Conservation (phyloP, 1,140 invertebrate species). For the Drosophila kikkawai region DNA sequence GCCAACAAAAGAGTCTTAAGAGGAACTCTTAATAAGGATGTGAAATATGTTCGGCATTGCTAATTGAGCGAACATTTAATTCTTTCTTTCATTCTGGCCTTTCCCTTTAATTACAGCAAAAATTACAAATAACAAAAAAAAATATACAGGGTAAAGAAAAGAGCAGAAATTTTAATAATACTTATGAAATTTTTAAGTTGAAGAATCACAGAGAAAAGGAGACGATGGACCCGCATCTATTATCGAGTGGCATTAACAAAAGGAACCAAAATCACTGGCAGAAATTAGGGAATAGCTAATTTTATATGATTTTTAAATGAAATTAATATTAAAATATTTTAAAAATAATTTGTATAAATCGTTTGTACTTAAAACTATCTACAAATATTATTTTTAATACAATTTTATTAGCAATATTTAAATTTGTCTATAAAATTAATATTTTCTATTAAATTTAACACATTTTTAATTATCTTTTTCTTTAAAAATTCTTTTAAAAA, state of each 20-base stretch:
- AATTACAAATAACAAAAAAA: background rate
- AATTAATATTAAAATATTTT: too few relatives aligned
- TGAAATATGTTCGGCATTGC: conserved; percentile 75
- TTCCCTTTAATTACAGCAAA: conserved; percentile 46
- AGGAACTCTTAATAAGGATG: conserved; percentile 75
- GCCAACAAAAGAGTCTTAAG: conserved; percentile 38
- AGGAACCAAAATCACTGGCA: conserved; percentile 26
- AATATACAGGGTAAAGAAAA: background rate
- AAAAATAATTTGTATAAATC: too few relatives aligned
- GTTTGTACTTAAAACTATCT: background rate
- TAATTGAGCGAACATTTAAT: conserved; percentile 75
- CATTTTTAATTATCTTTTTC: background rate
- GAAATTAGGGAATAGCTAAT: background rate
- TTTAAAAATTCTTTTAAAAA: too few relatives aligned
- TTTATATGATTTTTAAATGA: background rate
- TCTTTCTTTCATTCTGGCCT: conserved; percentile 19
- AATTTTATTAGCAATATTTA: background rate
- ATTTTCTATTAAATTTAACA: accelerated
- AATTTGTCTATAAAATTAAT: background rate
- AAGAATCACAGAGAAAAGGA: conserved; percentile 59
- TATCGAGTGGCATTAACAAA: conserved; percentile 50
- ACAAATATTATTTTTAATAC: background rate
- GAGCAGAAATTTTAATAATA: conserved; percentile 32
- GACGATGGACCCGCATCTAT: conserved; percentile 56
- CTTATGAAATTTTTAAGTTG: conserved; percentile 50